Base-by-base conservation (phyloP, 2,797 vertebrate species). In the Gallinago solitaria region DNA sequence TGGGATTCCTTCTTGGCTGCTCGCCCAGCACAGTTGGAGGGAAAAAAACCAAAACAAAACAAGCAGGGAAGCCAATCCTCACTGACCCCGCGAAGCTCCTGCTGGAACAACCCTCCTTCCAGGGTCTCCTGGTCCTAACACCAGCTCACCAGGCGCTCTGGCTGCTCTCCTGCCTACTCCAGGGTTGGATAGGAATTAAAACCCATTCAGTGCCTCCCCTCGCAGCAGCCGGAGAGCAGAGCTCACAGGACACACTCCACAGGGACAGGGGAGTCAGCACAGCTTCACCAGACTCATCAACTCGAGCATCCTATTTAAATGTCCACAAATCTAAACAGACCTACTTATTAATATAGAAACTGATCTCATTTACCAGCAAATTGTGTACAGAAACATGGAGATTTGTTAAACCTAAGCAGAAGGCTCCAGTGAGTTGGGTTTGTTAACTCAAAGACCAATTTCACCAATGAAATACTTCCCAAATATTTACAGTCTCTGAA, bases 1-100 rank as follows among this genome's bases (percentile, higher is more conserved):
- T 84, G 89, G 93, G 87, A 97, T 95, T 96, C 87, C 89, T 94
- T 90, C 56, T 53, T 91, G 87, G 95, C 93, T 75, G 45, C 81
- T 74, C 71, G 95, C 94, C 93, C 75, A 80, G 91, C 91, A 90
- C 92, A 93, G 81, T 74, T 87, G 88, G 67, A 87, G 11, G 7
- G 50, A 60, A 67, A 90, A 61, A 79, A 70, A 74, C 7, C 14
- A 79, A 79, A 92, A 74, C 59, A 77, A 87, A 91, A 76, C 50
- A 84, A 67, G 43, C 4, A 92, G 53, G 75, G 67, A 94, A 89
- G 71, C 32, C 67, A 92, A 84, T 56, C 70, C 39, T 68, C 4
- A 18, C 37, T 11, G 70, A 93, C 43, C 41, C 21, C 63, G 11
- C 4, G 43, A 43, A 70, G 83, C 47, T 76, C 21, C 74, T 73